A percentile compares a stretch with the other conserved stretches of the same genome.
Conservation (phyloP, 53 echinoderm and acorn worm genomes). For the Echinometra lucunter region DNA sequence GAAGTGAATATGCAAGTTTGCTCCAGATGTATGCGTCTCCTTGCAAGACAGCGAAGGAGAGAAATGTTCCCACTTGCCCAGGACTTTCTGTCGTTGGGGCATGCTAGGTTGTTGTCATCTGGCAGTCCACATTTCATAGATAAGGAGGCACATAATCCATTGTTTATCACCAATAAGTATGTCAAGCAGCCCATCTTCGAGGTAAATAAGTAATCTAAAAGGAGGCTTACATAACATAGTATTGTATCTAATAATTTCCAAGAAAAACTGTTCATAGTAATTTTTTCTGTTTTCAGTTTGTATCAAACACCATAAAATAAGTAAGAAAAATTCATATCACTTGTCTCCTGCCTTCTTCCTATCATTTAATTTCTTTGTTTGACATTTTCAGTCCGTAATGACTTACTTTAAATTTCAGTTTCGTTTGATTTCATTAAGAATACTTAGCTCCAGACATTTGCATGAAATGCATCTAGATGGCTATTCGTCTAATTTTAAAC, state of each 20-base stretch:
- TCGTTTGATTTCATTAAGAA: too few species aligned
- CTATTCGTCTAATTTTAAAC: too few species aligned
- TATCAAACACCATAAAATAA: neutral
- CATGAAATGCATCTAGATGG: neutral
- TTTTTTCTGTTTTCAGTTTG: neutral
- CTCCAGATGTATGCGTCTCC: neutral
- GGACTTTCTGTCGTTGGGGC: neutral
- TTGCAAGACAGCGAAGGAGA: neutral
- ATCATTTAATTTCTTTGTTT: too few species aligned
- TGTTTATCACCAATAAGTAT: neutral
- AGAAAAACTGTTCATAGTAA: too few species aligned
- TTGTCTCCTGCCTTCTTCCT: too few species aligned
- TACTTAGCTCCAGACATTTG: neutral
- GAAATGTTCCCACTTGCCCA: neutral
- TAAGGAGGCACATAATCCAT: slow-evolving; percentile 32
- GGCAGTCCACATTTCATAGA: neutral
- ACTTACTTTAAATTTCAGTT: neutral
- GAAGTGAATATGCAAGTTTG: slow-evolving; percentile 19
- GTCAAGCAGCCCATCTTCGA: slow-evolving; percentile 47
- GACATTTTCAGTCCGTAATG: neutral
- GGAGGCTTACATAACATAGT: too few species aligned
- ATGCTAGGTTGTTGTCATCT: neutral
- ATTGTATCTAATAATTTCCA: too few species aligned
- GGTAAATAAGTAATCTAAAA: neutral
- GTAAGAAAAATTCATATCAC: too few species aligned